Evolutionary conservation across 2,888 invertebrate genomes (phyloP), one percentile per base, ranked within the genome.

Genomic region (Spodoptera littoralis): DNA sequence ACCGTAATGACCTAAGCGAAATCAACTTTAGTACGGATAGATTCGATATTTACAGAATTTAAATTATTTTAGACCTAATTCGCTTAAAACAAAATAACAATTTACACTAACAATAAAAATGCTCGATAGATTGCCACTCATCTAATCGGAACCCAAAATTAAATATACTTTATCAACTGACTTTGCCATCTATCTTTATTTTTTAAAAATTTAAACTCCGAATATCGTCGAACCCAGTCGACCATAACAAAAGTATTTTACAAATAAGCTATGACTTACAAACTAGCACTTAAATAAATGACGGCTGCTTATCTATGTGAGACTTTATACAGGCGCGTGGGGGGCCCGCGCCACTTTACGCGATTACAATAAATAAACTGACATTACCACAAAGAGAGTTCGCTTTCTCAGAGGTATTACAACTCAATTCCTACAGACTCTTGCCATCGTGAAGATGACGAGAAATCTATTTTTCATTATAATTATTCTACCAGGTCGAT

Each of bases 51-150:
- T 93, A 93, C 94, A 93, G 81, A 81, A 83, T 91, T 93, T 93
- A 92, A 93, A 90, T 94, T 93, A 94, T 82, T 91, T 92, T 94
- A 93, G 87, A 91, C 84, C 89, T 93, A 93, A 70, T 81, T 88
- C 88, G 88, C 94, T 94, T 94, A 94, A 93, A 94, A 94, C 94
- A 94, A 94, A 94, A 93, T 94, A 94, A 94, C 94, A 94, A 94
- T 94, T 93, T 93, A 94, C 92, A 93, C 92, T 94, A 93, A 93
- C 93, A 89, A 92, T 93, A 92, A 92, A 92, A 94, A 94, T 93
- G 94, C 93, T 94, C 93, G 92, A 90, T 90, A 92, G 92, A 93
- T 92, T 85, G 92, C 89, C 91, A 88, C 90, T 87, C 90, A 88
- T 91, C 90, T 88, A 84, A 90, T 91, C 92, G 88, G 90, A 92